These are phyloP conservation scores for Polypedilum pembai DNA, from an alignment of 1,140 invertebrate genomes.

Conservation along the genomic window DNA sequence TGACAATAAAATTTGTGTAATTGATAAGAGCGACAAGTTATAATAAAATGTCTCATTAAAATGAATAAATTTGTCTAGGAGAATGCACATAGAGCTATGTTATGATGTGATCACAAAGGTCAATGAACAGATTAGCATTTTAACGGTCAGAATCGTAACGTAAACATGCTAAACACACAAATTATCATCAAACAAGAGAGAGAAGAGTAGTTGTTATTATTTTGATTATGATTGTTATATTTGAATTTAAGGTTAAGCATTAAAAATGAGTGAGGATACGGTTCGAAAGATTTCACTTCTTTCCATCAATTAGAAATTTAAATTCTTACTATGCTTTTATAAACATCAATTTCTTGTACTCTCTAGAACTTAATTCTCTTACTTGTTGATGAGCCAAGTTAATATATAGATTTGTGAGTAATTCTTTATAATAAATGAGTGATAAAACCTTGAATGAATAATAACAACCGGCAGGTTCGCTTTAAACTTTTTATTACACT, in stretches of 20 bases:
- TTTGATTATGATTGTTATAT: constrained; percentile 3
- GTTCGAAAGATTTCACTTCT: background rate
- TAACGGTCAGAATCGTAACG: background rate
- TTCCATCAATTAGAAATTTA: constrained; percentile 9
- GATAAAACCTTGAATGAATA: background rate
- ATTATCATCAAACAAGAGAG: background rate
- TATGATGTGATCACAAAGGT: background rate
- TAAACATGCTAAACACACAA: background rate
- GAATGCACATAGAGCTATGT: background rate
- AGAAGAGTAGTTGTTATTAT: too few relatives aligned
- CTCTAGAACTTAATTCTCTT: too few relatives aligned
- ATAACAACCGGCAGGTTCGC: background rate
- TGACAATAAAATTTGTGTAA: too few relatives aligned
- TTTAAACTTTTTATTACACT: background rate
- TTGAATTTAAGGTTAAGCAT: background rate
- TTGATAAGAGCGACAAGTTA: too few relatives aligned
- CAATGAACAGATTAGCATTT: constrained; percentile 25
- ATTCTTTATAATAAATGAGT: background rate
- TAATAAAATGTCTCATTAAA: too few relatives aligned
- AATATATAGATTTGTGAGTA: too few relatives aligned
- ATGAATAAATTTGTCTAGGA: background rate
- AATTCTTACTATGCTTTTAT: background rate
- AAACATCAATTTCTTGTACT: too few relatives aligned
- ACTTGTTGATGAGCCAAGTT: too few relatives aligned
- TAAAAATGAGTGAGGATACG: background rate